A percentile compares a stretch with the other conserved stretches of the same genome.
These are phyloP conservation scores for Hofmannophila pseudospretella DNA, from an alignment of 2,888 invertebrate species.

Conservation along the genomic window DNA sequence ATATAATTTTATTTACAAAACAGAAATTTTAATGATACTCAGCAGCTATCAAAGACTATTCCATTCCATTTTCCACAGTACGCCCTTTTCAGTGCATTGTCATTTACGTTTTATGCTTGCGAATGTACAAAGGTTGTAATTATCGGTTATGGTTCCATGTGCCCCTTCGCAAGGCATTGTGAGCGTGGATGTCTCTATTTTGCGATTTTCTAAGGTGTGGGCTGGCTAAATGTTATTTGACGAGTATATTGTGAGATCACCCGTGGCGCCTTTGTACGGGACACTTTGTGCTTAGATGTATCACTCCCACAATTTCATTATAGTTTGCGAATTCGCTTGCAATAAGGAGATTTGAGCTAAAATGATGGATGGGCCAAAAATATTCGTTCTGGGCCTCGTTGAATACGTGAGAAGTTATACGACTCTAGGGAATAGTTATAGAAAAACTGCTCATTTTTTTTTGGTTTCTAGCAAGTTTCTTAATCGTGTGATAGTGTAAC, in stretches of 20 bases:
- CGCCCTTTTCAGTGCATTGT: conserved; percentile 40
- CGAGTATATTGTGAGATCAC: conserved; percentile 70
- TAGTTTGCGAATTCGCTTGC: conserved; percentile 60
- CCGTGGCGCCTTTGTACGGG: conserved; percentile 58
- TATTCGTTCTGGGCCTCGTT: conserved; percentile 32
- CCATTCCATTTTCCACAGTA: conserved; percentile 40
- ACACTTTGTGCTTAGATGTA: conserved; percentile 51
- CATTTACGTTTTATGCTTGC: conserved; percentile 46
- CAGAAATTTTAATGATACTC: no score
- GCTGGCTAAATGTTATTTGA: conserved; percentile 76
- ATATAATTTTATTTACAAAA: no score
- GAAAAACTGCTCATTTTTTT: no score
- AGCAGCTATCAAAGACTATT: conserved; percentile 40
- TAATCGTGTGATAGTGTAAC: no score
- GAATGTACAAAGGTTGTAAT: conserved; percentile 70
- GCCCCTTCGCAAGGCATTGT: conserved; percentile 62
- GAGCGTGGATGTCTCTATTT: conserved; percentile 67
- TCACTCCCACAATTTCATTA: conserved; percentile 74
- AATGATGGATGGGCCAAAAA: conserved; percentile 61
- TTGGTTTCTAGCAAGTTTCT: no score
- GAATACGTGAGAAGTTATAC: conserved; percentile 60
- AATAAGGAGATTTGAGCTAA: conserved; percentile 43
- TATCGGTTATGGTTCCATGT: conserved; percentile 65
- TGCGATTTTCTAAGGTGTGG: conserved; percentile 76
- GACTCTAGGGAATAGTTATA: conserved; percentile 50